These are phyloP conservation scores for Amblyjoppa fuscipennis DNA, from an alignment of 2,888 invertebrate species.

Conservation along the genomic window DNA sequence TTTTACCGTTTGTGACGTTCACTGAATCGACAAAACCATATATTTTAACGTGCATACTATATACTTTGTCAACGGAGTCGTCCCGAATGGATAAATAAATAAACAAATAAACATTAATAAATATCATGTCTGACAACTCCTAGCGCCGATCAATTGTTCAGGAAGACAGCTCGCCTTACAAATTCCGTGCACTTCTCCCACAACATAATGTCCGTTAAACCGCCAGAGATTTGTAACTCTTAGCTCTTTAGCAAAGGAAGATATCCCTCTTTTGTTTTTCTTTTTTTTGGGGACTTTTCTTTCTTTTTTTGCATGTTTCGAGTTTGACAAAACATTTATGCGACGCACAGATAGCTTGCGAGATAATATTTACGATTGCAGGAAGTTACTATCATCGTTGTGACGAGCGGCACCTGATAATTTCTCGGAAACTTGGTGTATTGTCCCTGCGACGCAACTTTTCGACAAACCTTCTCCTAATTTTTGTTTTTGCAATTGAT, in stretches of 20 bases:
- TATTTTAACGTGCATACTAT: too few species aligned
- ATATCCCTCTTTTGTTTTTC: too few species aligned
- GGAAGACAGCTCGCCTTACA: slow-evolving; percentile 76
- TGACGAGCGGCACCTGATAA: not conserved
- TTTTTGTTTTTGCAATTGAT: too few species aligned
- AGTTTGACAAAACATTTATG: not conserved
- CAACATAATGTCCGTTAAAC: slow-evolving; percentile 63
- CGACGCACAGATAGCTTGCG: not conserved
- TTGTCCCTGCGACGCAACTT: not conserved
- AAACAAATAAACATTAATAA: too few species aligned
- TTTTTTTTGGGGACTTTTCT: too few species aligned
- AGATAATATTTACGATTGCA: not conserved
- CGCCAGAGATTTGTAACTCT: slow-evolving; percentile 73
- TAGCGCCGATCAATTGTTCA: slow-evolving; percentile 67
- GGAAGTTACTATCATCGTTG: not conserved
- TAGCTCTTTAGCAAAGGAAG: slow-evolving; percentile 28
- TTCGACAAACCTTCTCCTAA: too few species aligned
- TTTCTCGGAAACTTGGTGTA: not conserved
- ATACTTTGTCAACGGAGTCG: too few species aligned
- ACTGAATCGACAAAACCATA: too few species aligned
- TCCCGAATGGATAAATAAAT: too few species aligned
- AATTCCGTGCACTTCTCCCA: slow-evolving; percentile 75
- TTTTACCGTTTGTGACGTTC: too few species aligned
- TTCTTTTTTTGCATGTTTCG: not conserved
- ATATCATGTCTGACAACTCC: too few species aligned